Base-by-base conservation (phyloP, 2,888 invertebrate genomes). In the Polyommatus icarus region DNA sequence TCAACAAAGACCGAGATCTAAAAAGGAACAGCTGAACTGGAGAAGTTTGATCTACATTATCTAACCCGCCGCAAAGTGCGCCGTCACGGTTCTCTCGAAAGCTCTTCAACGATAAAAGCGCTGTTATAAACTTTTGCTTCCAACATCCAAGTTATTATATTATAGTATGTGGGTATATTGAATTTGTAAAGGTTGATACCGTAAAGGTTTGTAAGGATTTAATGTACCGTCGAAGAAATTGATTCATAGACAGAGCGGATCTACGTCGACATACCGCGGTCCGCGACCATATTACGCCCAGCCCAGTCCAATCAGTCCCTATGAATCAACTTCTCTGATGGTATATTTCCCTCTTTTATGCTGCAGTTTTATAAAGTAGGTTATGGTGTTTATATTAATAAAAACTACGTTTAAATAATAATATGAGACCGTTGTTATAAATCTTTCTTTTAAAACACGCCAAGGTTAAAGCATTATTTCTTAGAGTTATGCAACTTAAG, bases 21-120 rank as follows among this genome's bases (percentile, higher is more conserved):
- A 67, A 67, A 67, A 67, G 67, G 15, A 67, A 18, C 67, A 32
- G 15, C 29, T 32, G 32, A 29, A 61, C 24, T 61, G 7, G 15
- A 67, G 18, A 67, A 67, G 29, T 67, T 67, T 67, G 67, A 5
- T 29, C 67, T 67, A 67, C 29, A 67, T 29, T 67, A 29, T 67
- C 29, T 32, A 61, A 61, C 24, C 24, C 15, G 10, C 20, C 10
- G 3, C 67, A 15, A 67, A 67, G 10, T 67, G 67, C 67, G 29
- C 29, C 15, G 18, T 67, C 67, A 67, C 29, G 29, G 18, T 24
- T 12, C 67, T 29, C 61, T 61, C 61, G 10, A 29, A 6, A 24
- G 1, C 67, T 67, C 67, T 67, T 15, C 67, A 32, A 1, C 29
- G 67, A 67, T 67, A 67, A 67, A 67, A 67, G 67, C 67, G 4